Percentiles rank a stretch among this genome's conserved stretches.
phyloP scores from a whole-genome alignment of 2,797 vertebrate genomes.

The Tenualosa thibaudeaui region DNA sequence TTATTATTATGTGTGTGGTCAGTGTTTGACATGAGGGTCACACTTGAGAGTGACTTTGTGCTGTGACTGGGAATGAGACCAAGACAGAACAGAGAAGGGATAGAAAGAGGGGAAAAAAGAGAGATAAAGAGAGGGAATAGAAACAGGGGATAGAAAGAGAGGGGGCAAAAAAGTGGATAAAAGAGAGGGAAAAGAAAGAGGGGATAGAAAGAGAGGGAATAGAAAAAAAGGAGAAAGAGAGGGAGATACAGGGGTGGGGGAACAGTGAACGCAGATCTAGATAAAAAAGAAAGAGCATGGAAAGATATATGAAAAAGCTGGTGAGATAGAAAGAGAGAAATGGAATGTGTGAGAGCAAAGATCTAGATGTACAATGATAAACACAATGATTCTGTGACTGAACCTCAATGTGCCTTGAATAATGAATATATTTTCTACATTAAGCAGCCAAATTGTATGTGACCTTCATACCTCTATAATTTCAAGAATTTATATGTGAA shows the following conservation, averaged over 20 bases:
- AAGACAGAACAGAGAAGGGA: not conserved
- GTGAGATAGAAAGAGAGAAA: not conserved
- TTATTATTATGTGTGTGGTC: not conserved
- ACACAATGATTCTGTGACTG: too few species aligned
- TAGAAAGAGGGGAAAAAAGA: not conserved
- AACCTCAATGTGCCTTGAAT: not conserved
- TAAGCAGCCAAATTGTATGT: not conserved
- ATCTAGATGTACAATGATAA: conserved; percentile 41
- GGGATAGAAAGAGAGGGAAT: not conserved
- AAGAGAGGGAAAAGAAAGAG: not conserved
- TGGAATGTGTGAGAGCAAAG: conserved; percentile 27
- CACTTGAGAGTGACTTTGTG: not conserved
- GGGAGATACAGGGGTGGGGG: not conserved
- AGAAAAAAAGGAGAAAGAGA: not conserved
- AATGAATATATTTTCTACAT: not conserved
- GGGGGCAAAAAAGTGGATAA: not conserved
- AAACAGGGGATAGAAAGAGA: not conserved
- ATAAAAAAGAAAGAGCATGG: not conserved
- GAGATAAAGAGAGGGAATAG: not conserved
- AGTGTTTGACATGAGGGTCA: not conserved
- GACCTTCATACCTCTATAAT: not conserved
- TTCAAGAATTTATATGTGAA: not conserved
- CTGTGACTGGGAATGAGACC: conserved; percentile 6
- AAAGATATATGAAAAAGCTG: not conserved
- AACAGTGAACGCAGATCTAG: not conserved